Evolutionary conservation across 1,140 invertebrate genomes (phyloP).

Genomic region (Drosophila yakuba): DNA sequence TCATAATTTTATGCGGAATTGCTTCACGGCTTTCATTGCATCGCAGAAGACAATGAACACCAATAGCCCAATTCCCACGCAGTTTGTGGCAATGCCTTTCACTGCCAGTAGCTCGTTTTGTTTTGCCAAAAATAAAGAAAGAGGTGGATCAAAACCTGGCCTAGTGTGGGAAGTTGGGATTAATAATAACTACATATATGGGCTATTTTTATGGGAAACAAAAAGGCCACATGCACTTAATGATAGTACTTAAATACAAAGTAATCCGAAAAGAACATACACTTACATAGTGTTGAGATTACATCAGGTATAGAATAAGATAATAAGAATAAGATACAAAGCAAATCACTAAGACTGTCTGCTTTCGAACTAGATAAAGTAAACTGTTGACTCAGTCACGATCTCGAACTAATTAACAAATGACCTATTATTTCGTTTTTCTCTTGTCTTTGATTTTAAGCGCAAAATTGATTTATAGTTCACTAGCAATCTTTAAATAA

Average conservation of each 20-base stretch:
- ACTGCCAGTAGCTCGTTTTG: constrained; percentile 46
- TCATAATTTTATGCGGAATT: constrained; percentile 58
- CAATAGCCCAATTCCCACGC: constrained; percentile 71
- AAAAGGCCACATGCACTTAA: no score
- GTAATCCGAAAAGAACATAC: background rate
- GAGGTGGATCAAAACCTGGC: constrained; percentile 23
- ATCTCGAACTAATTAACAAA: constrained; percentile 20
- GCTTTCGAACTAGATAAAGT: background rate
- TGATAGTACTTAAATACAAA: background rate
- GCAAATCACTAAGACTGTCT: no score
- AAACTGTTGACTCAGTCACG: constrained; percentile 14
- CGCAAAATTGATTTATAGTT: background rate
- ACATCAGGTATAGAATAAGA: background rate
- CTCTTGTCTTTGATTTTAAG: background rate
- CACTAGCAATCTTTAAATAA: background rate
- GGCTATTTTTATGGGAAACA: background rate
- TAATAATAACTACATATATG: constrained; percentile 18
- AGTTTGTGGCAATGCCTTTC: constrained; percentile 61
- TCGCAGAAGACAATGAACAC: constrained; percentile 39
- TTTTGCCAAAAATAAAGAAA: constrained; percentile 29
- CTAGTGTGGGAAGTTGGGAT: constrained; percentile 25
- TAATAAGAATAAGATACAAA: no score
- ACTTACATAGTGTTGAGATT: background rate
- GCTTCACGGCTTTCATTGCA: constrained; percentile 50
- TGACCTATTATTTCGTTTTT: constrained; percentile 3